Percentiles rank a stretch among this genome's conserved stretches.
phyloP scores from a whole-genome alignment of 1,140 invertebrate genomes.

The Saccostrea echinata region DNA sequence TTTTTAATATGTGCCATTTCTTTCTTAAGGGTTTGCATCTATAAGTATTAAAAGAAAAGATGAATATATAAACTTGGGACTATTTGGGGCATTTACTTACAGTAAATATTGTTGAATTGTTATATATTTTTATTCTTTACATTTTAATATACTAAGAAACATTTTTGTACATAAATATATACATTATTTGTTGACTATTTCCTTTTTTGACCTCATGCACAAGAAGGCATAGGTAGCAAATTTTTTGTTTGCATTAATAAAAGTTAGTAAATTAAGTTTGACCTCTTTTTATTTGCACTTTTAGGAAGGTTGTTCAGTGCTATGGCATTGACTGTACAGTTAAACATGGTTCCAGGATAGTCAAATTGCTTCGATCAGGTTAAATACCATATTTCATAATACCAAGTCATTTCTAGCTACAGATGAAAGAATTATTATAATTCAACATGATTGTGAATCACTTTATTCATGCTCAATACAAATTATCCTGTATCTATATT shows the following conservation, averaged over 20 bases:
- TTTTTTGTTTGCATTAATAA: conserved; percentile 13
- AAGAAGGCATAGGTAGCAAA: conserved; percentile 13
- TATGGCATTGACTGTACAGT: too few relatives aligned
- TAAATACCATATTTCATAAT: too few relatives aligned
- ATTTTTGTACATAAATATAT: neutral
- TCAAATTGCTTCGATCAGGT: too few relatives aligned
- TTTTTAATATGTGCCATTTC: neutral
- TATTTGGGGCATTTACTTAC: neutral
- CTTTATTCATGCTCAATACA: too few relatives aligned
- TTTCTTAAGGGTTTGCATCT: neutral
- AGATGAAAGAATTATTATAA: too few relatives aligned
- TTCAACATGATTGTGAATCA: too few relatives aligned
- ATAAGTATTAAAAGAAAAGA: neutral
- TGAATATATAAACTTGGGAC: neutral
- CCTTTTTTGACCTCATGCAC: conserved; percentile 13
- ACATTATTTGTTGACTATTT: neutral
- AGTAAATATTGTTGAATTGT: neutral
- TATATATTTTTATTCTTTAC: neutral
- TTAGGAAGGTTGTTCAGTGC: too few relatives aligned
- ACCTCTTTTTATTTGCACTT: too few relatives aligned
- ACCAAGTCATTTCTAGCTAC: too few relatives aligned
- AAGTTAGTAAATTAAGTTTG: neutral
- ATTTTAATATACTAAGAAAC: neutral
- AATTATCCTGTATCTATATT: too few relatives aligned
- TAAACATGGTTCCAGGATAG: too few relatives aligned